These are phyloP conservation scores for Lamprotornis superbus DNA, from an alignment of 2,113 vertebrate species.

Conservation along the genomic window DNA sequence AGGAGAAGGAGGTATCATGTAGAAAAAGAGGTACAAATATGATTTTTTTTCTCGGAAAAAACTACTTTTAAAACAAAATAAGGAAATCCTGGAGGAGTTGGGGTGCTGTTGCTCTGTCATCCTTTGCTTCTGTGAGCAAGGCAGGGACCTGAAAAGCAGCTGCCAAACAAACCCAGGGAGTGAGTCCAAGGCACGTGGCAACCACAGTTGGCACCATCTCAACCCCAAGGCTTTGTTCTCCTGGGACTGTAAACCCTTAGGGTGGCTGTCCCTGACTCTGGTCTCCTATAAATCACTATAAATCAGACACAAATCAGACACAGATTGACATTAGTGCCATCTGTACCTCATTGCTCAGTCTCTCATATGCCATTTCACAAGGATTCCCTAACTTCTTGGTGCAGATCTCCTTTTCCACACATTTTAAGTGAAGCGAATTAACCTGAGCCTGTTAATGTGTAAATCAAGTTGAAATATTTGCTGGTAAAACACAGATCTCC, in stretches of 20 bases:
- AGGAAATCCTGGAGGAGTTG: not conserved
- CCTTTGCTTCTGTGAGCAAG: not conserved
- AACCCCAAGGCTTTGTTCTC: not conserved
- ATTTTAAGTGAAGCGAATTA: not conserved
- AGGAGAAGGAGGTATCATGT: not conserved
- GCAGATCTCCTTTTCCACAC: not conserved
- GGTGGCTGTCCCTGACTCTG: not conserved
- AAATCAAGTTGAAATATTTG: not conserved
- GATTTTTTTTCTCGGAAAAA: not conserved
- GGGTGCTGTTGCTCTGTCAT: not conserved
- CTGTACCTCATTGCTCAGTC: not conserved
- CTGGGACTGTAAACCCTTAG: not conserved
- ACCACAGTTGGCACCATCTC: fast-evolving
- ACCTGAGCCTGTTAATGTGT: not conserved
- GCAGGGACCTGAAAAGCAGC: not conserved
- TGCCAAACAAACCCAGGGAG: not conserved
- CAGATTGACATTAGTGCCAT: not conserved
- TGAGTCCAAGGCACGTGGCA: not conserved
- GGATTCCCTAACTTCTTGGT: not conserved
- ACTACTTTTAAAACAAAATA: not conserved
- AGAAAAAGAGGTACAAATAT: not conserved
- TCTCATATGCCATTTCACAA: not conserved
- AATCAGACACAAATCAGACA: not conserved
- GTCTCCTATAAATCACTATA: not conserved
- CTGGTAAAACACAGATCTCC: not conserved